Conservation (phyloP, 2,113 vertebrate species). For the Ceyx cyanopectus region DNA sequence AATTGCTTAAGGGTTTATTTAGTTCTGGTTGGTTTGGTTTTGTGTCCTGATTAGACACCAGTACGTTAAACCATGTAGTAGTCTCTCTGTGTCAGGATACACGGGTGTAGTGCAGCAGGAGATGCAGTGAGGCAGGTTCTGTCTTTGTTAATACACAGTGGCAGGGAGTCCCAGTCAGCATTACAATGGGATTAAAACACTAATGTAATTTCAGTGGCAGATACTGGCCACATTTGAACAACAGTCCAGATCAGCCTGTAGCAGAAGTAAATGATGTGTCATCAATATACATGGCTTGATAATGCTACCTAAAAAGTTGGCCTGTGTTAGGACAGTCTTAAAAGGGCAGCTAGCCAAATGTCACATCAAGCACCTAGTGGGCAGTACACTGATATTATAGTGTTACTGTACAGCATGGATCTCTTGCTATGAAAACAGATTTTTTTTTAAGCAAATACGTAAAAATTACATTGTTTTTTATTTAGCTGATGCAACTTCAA, state of each 20-base stretch:
- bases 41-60: background rate
- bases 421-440: background rate
- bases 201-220: too few relatives aligned
- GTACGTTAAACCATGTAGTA: rapidly evolving
- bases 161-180: background rate
- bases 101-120: background rate
- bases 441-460: background rate
- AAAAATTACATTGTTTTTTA: background rate
- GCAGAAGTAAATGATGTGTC: background rate
- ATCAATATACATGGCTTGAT: background rate
- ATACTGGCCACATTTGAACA: background rate
- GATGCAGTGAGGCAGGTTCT: background rate
- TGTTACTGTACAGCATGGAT: background rate
- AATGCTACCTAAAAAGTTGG: background rate
- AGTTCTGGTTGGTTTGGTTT: background rate
- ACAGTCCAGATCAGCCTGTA: background rate
- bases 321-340: background rate
- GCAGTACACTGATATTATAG: background rate
- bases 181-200: too few relatives aligned
- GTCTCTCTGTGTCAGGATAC: background rate
- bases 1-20: background rate
- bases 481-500: background rate
- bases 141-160: background rate
- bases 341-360: background rate
- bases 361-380: background rate